Evolutionary conservation across 2,888 invertebrate species (phyloP).

Genomic region (Epiperipatus broadwayi): DNA sequence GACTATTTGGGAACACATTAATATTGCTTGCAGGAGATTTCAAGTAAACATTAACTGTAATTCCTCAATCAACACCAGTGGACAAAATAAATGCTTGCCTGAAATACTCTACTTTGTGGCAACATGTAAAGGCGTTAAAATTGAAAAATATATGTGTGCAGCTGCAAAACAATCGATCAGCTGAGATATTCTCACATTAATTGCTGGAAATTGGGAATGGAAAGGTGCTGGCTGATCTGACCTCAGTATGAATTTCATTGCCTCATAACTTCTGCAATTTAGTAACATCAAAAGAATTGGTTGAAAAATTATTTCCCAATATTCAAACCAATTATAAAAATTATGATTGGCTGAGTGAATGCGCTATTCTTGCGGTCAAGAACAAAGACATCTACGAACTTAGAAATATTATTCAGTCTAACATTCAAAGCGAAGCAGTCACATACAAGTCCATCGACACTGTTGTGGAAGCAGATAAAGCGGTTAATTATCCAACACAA

Average conservation of each 20-base stretch:
- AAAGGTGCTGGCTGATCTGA: background rate
- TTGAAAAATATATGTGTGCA: constrained; percentile 16
- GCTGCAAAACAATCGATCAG: constrained; percentile 8
- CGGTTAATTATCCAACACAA: too few relatives aligned
- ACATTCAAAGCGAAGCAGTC: too few relatives aligned
- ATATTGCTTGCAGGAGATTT: constrained; percentile 8
- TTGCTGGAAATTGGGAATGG: constrained; percentile 16
- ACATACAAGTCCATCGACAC: too few relatives aligned
- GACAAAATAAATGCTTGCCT: constrained; percentile 20
- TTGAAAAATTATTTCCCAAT: constrained; percentile 12
- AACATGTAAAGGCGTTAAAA: constrained; percentile 12
- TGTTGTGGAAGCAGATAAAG: too few relatives aligned
- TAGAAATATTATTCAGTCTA: too few relatives aligned
- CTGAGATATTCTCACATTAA: constrained; percentile 14
- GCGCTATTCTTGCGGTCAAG: constrained; percentile 18
- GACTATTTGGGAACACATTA: background rate
- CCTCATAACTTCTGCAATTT: background rate
- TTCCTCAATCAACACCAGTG: constrained; percentile 16
- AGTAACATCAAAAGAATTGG: constrained; percentile 10
- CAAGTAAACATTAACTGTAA: constrained; percentile 16
- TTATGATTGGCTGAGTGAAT: constrained; percentile 16
- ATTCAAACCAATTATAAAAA: constrained; percentile 13
- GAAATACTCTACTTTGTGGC: constrained; percentile 19
- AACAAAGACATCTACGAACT: too few relatives aligned
- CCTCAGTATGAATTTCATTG: constrained; percentile 11